Conservation (phyloP, 2,888 invertebrate genomes). For the Philhelius pedissequus region DNA sequence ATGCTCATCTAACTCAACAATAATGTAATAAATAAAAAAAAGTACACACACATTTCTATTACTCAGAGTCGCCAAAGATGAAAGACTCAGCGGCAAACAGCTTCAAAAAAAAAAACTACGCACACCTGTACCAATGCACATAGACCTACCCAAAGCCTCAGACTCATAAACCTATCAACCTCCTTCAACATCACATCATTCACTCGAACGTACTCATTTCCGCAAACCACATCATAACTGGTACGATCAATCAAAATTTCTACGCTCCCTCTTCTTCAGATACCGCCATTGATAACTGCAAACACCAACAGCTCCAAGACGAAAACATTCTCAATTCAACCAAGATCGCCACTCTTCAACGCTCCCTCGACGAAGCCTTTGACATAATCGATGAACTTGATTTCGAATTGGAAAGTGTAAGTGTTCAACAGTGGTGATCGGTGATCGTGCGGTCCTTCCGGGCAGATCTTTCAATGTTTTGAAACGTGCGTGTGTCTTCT, state of each 20-base stretch:
- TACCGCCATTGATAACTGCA: background rate
- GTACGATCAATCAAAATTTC: constrained; percentile 6
- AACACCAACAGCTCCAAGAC: constrained; percentile 11
- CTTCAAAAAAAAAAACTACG: too few species aligned
- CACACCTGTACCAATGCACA: too few species aligned
- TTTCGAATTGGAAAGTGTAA: constrained; percentile 77
- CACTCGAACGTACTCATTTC: background rate
- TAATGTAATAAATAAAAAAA: too few species aligned
- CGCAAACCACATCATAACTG: background rate
- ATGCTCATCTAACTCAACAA: too few species aligned
- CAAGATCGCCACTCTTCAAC: constrained; percentile 71
- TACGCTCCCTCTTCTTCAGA: background rate
- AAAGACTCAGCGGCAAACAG: too few species aligned
- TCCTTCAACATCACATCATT: background rate
- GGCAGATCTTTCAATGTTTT: background rate
- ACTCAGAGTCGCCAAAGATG: too few species aligned
- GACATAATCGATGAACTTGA: constrained; percentile 77
- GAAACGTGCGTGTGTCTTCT: background rate
- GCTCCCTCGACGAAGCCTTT: constrained; percentile 73
- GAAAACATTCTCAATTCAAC: constrained; percentile 59
- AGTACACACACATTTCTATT: too few species aligned
- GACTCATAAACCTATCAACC: background rate
- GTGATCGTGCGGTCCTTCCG: background rate
- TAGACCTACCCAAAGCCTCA: too few species aligned
- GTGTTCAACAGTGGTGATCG: constrained; percentile 7